Evolutionary conservation across 2,888 invertebrate species (phyloP).

Genomic region (Macaria notata): DNA sequence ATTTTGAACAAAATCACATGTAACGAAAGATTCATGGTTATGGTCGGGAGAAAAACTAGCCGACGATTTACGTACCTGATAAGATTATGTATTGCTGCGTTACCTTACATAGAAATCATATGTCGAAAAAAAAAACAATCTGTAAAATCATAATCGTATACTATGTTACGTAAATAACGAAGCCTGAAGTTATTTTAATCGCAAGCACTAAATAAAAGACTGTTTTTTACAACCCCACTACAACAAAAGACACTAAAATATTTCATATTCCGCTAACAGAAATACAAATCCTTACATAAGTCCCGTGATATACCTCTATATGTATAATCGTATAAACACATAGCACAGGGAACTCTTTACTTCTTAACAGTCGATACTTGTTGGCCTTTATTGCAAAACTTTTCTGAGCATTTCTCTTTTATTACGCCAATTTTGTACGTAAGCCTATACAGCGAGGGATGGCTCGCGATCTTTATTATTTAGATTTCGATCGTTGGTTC

Average conservation of each 20-base stretch:
- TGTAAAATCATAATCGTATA: no score
- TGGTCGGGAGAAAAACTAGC: no score
- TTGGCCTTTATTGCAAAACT: slow-evolving; percentile 80
- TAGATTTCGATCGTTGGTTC: slow-evolving; percentile 69
- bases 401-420: slow-evolving; percentile 80
- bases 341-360: slow-evolving; percentile 68
- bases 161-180: no score
- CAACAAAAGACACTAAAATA: not conserved
- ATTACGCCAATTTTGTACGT: slow-evolving; percentile 81
- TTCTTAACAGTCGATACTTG: slow-evolving; percentile 81
- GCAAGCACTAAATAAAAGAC: no score
- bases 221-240: not conserved
- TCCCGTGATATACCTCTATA: slow-evolving; percentile 36
- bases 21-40: no score
- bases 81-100: no score
- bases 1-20: no score
- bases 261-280: slow-evolving; percentile 7
- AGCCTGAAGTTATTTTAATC: no score
- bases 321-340: slow-evolving; percentile 30
- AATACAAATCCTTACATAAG: slow-evolving; percentile 25
- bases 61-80: no score
- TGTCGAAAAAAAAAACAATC: no score
- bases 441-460: slow-evolving; percentile 71
- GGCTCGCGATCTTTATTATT: slow-evolving; percentile 76
- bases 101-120: no score